phyloP scores from a whole-genome alignment of 1,140 invertebrate genomes.

The Mactra quadrangularis region DNA sequence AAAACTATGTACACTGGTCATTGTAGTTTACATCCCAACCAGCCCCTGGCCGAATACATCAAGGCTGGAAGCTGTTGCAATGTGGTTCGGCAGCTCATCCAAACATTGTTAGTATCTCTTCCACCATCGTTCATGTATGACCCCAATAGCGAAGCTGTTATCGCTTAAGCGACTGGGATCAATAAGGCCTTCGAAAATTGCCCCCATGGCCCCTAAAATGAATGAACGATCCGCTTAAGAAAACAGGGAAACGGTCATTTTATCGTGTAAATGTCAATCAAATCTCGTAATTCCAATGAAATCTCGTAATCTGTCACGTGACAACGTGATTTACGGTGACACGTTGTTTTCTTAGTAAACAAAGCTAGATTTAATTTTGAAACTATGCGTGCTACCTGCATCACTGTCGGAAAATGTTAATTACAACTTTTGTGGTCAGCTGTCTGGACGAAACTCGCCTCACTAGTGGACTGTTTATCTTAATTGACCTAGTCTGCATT shows the following conservation, averaged over 20 bases:
- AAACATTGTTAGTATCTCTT: no score
- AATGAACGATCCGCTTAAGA: not conserved
- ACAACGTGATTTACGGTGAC: conserved; percentile 37
- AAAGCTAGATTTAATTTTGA: not conserved
- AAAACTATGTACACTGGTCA: no score
- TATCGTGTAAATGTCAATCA: conserved; percentile 37
- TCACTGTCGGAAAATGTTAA: no score
- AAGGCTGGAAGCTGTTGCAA: no score
- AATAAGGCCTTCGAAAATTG: conserved; percentile 1
- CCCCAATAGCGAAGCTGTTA: conserved; percentile 12
- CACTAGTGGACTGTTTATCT: no score
- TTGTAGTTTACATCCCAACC: no score
- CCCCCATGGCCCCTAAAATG: not conserved
- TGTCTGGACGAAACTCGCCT: no score
- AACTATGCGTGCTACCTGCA: conserved; percentile 10
- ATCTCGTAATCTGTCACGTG: conserved; percentile 30
- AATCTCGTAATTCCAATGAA: conserved; percentile 30
- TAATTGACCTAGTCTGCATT: no score
- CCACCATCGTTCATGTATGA: no score
- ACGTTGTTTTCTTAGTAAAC: conserved; percentile 36
- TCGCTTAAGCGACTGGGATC: not conserved
- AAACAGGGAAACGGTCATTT: conserved; percentile 12
- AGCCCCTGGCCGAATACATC: no score
- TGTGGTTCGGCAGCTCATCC: no score
- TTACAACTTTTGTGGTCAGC: no score